phyloP scores from a whole-genome alignment of 64 coral and sea anemone genomes.

The Stylophora pistillata region DNA sequence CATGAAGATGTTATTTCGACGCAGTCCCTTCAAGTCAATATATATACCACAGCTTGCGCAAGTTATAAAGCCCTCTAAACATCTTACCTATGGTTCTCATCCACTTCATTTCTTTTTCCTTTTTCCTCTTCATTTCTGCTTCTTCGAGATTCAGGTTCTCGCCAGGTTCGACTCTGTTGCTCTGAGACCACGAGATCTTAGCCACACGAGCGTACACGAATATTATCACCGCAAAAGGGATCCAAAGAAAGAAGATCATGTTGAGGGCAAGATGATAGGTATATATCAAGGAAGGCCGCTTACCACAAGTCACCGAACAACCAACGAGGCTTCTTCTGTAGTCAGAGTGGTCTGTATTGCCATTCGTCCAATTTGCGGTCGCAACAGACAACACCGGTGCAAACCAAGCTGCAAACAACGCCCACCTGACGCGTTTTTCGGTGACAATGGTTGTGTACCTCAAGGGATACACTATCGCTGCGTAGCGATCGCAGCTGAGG shows the following conservation, averaged over 20 bases:
- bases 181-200: constrained; percentile 43
- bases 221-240: constrained; percentile 35
- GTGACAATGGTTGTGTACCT: constrained; percentile 16
- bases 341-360: not conserved
- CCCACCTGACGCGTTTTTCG: not conserved
- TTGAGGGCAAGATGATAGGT: constrained; percentile 13
- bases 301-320: not conserved
- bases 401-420: not conserved
- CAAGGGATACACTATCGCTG: constrained; percentile 28
- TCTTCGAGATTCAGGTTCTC: not conserved
- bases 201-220: constrained; percentile 47
- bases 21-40: not conserved
- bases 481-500: constrained; percentile 57
- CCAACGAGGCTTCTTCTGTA: not conserved
- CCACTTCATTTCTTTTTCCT: constrained; percentile 65
- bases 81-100: constrained; percentile 46
- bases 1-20: not conserved
- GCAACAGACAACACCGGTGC: not conserved
- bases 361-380: not conserved
- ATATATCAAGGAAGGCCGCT: not conserved
- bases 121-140: not conserved
- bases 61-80: not conserved
- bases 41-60: not conserved
- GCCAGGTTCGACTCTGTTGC: constrained; percentile 9
- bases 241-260: not conserved